A percentile compares a stretch with the other conserved stretches of the same genome.
These are phyloP conservation scores for Sarcophaga subvicina DNA, from an alignment of 2,888 invertebrate genomes.

Conservation along the genomic window DNA sequence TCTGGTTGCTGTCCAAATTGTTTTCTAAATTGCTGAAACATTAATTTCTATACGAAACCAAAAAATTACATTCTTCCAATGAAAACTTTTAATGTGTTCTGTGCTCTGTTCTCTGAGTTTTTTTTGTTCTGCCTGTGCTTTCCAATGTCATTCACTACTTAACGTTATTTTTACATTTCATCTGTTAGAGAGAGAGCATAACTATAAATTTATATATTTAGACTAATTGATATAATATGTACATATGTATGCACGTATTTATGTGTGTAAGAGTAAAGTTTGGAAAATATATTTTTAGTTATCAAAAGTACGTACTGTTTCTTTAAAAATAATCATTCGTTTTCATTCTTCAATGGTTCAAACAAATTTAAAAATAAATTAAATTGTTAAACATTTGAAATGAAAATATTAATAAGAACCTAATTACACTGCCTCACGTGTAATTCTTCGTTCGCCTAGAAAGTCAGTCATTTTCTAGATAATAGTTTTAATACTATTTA, in stretches of 20 bases:
- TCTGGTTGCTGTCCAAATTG: slow-evolving; percentile 52
- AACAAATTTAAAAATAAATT: too few species aligned
- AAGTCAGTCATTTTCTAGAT: too few species aligned
- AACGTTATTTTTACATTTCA: slow-evolving; percentile 3
- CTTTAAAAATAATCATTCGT: too few species aligned
- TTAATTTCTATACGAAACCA: slow-evolving; percentile 54
- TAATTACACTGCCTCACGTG: too few species aligned
- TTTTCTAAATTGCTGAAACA: slow-evolving; percentile 65
- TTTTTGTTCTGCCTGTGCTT: not conserved
- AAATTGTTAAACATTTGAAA: too few species aligned
- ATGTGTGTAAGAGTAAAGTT: not conserved
- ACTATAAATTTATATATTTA: not conserved
- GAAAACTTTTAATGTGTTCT: slow-evolving; percentile 47
- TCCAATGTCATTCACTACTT: not conserved
- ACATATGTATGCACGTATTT: not conserved
- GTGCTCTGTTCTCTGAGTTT: not conserved
- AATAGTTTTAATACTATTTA: too few species aligned
- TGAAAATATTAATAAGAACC: too few species aligned
- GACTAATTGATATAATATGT: not conserved
- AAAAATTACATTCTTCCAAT: slow-evolving; percentile 25
- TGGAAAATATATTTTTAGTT: not conserved
- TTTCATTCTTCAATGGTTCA: too few species aligned
- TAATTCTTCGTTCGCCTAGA: too few species aligned
- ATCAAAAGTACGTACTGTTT: not conserved
- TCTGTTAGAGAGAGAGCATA: not conserved